Percentiles rank a stretch among this genome's conserved stretches.
phyloP scores from a whole-genome alignment of 2,888 invertebrate species.

The Mesoligia furuncula region DNA sequence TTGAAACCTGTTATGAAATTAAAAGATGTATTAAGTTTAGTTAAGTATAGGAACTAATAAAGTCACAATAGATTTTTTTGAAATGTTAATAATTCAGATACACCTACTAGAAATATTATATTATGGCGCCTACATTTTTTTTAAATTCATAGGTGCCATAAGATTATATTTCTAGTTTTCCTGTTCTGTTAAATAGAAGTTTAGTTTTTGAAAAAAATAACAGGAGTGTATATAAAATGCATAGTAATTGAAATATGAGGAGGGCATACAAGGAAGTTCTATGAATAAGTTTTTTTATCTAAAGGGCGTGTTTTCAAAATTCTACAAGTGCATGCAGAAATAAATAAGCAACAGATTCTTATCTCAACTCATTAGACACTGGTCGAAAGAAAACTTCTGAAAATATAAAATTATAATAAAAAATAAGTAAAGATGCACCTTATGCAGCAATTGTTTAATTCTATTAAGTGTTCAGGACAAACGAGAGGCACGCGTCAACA shows the following conservation, averaged over 20 bases:
- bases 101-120: not conserved
- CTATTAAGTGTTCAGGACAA: not conserved
- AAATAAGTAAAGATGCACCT: not conserved
- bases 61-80: not conserved
- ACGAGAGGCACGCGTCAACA: no score
- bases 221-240: not conserved
- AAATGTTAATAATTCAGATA: conserved; percentile 10
- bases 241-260: not conserved
- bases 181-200: not conserved
- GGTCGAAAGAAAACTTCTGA: conserved; percentile 23
- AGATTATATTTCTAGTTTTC: not conserved
- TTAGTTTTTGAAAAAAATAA: not conserved
- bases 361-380: conserved; percentile 15
- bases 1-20: conserved; percentile 23
- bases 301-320: conserved; percentile 10
- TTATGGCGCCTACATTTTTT: not conserved
- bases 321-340: conserved; percentile 44
- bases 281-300: not conserved
- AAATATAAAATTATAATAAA: conserved; percentile 15
- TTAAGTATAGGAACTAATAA: not conserved
- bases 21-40: not conserved
- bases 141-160: not conserved
- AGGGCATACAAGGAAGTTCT: not conserved
- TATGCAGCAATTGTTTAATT: not conserved
- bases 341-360: conserved; percentile 31